Evolutionary conservation across 1,140 invertebrate species (phyloP).

Genomic region (Lordiphosa stackelbergi): DNA sequence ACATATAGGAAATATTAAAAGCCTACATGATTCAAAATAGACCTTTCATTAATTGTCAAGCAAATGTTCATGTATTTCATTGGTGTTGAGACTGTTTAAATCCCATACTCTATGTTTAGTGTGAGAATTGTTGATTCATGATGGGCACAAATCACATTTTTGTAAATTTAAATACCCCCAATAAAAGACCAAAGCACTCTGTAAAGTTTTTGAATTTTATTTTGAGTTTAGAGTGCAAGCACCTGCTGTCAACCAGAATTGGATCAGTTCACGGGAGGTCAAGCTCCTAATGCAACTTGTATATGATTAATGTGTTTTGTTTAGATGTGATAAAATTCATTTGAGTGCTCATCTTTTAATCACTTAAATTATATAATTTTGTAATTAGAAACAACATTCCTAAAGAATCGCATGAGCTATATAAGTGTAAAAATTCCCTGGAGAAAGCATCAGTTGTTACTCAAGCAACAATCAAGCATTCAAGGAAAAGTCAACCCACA

Average conservation of each 20-base stretch:
- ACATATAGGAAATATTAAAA: no score
- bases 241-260: not conserved
- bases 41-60: no score
- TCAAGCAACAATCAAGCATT: constrained; percentile 10
- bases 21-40: no score
- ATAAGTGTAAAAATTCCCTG: not conserved
- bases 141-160: no score
- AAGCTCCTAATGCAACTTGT: not conserved
- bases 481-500: not conserved
- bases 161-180: no score
- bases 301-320: no score
- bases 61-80: no score
- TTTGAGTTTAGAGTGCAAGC: no score
- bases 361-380: not conserved
- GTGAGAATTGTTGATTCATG: no score
- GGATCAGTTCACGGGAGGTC: not conserved
- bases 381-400: not conserved
- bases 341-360: constrained; percentile 1
- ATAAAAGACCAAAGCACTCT: no score
- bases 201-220: no score
- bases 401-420: not conserved
- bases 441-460: constrained; percentile 5
- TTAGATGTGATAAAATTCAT: not conserved
- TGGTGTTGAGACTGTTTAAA: constrained; percentile 13
- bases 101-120: no score